Conservation (phyloP, 2,888 invertebrate genomes). For the Pseudococcus longispinus region DNA sequence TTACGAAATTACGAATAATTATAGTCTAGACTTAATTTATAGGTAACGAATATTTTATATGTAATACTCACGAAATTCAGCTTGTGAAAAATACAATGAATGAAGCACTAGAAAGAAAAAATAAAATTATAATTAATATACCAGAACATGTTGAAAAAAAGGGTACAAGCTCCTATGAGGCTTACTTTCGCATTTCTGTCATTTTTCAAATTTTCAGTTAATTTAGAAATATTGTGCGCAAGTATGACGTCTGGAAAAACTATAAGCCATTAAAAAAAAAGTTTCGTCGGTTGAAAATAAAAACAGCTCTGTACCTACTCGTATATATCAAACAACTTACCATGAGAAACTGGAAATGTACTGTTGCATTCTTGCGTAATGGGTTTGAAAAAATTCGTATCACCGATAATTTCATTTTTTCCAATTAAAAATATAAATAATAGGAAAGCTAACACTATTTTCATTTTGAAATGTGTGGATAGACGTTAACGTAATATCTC, state of each 20-base stretch:
- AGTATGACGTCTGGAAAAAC: neutral
- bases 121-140: neutral
- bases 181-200: slow-evolving; percentile 45
- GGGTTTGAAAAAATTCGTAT: slow-evolving; percentile 2
- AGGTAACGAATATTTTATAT: neutral
- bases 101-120: slow-evolving; percentile 39
- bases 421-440: neutral
- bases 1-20: neutral
- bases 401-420: neutral
- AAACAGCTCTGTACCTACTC: no score
- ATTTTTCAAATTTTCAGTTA: neutral
- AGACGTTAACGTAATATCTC: neutral
- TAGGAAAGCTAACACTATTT: neutral
- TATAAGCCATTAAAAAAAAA: neutral
- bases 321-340: neutral
- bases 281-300: no score
- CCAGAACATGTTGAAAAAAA: neutral
- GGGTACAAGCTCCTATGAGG: neutral
- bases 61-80: slow-evolving; percentile 41
- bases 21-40: neutral
- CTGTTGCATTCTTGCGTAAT: slow-evolving; percentile 30
- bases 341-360: neutral
- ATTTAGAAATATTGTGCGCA: neutral
- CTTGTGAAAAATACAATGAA: slow-evolving; percentile 47
- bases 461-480: neutral